Evolutionary conservation across 2,888 invertebrate species (phyloP), one percentile per base, ranked within the genome.

Genomic region (Oscheius sp.): DNA sequence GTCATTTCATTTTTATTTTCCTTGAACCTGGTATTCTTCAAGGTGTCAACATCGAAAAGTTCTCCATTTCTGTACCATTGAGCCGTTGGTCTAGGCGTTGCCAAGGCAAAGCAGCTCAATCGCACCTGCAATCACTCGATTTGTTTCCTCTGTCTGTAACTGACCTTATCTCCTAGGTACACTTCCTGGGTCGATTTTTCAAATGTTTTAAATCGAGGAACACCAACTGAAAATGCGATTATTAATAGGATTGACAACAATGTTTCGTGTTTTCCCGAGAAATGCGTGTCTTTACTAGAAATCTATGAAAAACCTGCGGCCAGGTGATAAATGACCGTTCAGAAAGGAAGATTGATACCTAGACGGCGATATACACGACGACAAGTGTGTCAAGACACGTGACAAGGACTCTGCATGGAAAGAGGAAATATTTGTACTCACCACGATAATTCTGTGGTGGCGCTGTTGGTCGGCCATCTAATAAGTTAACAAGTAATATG

Each of bases 1-100:
- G 72, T 63, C 87, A 87, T 85, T 23, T 74, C 68, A 12, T 46
- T 78, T 16, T 74, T 68, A 45, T 78, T 75, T 29, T 69, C 73
- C 9, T 55, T 49, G 25, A 77, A 71, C 16, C 72, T 52, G 7
- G 46, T 46, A 13, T 21, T 45, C 27, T 35, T 45, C 49, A 27
- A 23, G 3, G 12, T 16, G n/a, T 35, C 16, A 16, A 13, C n/a
- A 45, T 69, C 59, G 5, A 72, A 16, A 2, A 25, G 27, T 9
- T 76, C 72, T n/a, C 68, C 61, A 68, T 78, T 78, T 6, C 78
- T 69, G 25, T 55, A 77, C 80, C 80, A 80, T 59, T 75, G 69
- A 1, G 77, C 74, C n/a, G 25, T 49, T 1, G 69, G 69, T 9
- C 59, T 72, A 7, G 73, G 55, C 23, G 64, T 68, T 2, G 79